phyloP scores from a whole-genome alignment of 53 echinoderm and acorn worm species.

The Holothuria scabra region DNA sequence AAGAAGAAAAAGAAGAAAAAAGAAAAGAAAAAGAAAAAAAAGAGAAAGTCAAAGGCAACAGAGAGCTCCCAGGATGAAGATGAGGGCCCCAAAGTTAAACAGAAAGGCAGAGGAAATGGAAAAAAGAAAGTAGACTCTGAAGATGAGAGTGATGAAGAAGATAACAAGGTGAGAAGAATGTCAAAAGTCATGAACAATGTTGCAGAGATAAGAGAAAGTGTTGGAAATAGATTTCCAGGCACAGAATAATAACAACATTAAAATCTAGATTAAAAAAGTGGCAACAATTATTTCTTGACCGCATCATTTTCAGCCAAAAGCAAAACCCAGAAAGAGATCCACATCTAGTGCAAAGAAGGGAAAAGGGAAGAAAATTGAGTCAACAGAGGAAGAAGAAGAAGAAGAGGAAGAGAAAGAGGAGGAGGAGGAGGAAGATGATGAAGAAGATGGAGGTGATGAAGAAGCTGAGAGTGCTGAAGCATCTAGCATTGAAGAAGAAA shows the following conservation, averaged over 20 bases:
- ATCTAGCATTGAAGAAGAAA: conserved; percentile 14
- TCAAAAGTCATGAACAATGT: neutral
- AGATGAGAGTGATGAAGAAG: conserved; percentile 37
- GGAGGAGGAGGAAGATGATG: neutral
- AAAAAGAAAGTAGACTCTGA: conserved; percentile 27
- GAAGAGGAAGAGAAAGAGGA: conserved; percentile 19
- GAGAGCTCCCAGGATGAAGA: conserved; percentile 40
- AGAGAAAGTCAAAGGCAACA: neutral
- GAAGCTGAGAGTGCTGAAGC: conserved; percentile 26
- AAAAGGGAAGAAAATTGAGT: conserved; percentile 7
- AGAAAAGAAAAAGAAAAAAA: conserved; percentile 31
- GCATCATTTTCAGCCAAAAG: neutral
- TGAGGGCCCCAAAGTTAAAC: conserved; percentile 35
- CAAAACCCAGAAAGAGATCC: conserved; percentile 26
- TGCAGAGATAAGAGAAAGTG: too few relatives aligned
- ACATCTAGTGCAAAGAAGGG: conserved; percentile 7
- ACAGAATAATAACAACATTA: too few relatives aligned
- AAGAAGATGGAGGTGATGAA: neutral
- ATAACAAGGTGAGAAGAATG: conserved; percentile 5
- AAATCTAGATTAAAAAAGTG: too few relatives aligned
- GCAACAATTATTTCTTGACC: too few relatives aligned
- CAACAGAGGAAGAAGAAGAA: conserved; percentile 3
- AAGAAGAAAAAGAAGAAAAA: conserved; percentile 34
- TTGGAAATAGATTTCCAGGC: too few relatives aligned
- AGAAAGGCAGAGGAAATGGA: conserved; percentile 19